Conservation (phyloP, 2,888 invertebrate species). For the Drosophila conformis region DNA sequence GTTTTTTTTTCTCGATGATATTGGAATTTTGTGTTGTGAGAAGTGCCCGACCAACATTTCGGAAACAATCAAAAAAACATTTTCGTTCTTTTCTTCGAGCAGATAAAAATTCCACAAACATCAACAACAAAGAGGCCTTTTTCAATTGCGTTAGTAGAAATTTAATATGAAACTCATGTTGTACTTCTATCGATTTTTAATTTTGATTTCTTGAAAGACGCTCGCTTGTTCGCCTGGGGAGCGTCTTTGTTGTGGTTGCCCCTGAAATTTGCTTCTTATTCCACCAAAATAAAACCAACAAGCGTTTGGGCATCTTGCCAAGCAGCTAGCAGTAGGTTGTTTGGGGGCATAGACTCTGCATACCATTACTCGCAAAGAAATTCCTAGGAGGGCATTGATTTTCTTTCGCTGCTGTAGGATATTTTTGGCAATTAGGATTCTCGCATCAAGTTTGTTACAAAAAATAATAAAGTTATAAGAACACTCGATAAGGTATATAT, state of each 20-base stretch:
- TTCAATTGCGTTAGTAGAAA: conserved; percentile 70
- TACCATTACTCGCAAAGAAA: conserved; percentile 14
- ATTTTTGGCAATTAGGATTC: not conserved
- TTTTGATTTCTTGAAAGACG: conserved; percentile 40
- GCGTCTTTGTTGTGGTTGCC: conserved; percentile 56
- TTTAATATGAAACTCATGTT: conserved; percentile 75
- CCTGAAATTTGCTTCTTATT: conserved; percentile 25
- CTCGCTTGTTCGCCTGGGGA: conserved; percentile 14
- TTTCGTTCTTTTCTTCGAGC: conserved; percentile 9
- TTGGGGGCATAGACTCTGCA: not conserved
- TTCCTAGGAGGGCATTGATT: conserved; percentile 24
- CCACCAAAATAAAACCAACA: conserved; percentile 16
- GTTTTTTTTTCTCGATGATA: conserved; percentile 48
- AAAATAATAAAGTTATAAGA: not conserved
- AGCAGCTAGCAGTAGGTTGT: not conserved
- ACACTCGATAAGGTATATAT: not conserved
- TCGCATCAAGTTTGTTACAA: not conserved
- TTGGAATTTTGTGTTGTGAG: conserved; percentile 68
- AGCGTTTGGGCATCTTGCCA: not conserved
- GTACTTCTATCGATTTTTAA: conserved; percentile 52
- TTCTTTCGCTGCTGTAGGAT: not conserved
- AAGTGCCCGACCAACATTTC: conserved; percentile 72
- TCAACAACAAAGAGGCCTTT: conserved; percentile 35
- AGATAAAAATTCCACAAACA: conserved; percentile 25
- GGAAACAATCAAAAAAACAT: conserved; percentile 63